These are phyloP conservation scores for Embidobia sp. DNA, from an alignment of 2,888 invertebrate species.

Conservation along the genomic window DNA sequence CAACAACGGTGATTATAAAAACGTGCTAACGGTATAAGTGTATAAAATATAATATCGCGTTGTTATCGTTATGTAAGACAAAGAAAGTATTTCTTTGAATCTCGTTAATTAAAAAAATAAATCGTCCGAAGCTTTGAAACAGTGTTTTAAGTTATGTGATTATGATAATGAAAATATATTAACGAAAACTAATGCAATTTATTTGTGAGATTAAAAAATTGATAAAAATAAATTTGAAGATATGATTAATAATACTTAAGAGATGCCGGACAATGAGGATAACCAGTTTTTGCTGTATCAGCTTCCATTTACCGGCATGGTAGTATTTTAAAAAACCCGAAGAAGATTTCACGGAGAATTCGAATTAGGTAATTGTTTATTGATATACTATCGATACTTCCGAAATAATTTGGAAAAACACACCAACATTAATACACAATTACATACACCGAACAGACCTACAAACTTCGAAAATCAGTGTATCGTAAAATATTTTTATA, in stretches of 20 bases:
- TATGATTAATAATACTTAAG: conserved; percentile 10
- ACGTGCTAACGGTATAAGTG: neutral
- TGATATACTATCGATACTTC: too few species aligned
- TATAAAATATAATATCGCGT: neutral
- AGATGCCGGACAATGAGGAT: conserved; percentile 6
- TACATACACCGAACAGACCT: too few species aligned
- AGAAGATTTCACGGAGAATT: too few species aligned
- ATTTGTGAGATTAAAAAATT: neutral
- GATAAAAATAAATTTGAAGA: conserved; percentile 14
- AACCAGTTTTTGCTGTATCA: neutral
- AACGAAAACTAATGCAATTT: conserved; percentile 1
- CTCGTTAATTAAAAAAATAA: neutral
- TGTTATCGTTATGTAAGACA: neutral
- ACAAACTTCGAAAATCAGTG: too few species aligned
- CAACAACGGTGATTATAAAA: neutral
- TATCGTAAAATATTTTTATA: too few species aligned
- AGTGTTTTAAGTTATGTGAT: neutral
- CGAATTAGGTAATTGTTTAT: too few species aligned
- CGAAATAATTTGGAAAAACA: too few species aligned
- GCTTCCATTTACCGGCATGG: neutral
- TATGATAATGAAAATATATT: neutral
- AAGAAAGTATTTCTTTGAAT: neutral
- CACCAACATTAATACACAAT: too few species aligned
- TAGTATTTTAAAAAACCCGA: conserved; percentile 55
- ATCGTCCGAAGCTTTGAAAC: too few species aligned